Evolutionary conservation across 2,888 invertebrate species (phyloP).

Genomic region (Thysanoteuthis rhombus): DNA sequence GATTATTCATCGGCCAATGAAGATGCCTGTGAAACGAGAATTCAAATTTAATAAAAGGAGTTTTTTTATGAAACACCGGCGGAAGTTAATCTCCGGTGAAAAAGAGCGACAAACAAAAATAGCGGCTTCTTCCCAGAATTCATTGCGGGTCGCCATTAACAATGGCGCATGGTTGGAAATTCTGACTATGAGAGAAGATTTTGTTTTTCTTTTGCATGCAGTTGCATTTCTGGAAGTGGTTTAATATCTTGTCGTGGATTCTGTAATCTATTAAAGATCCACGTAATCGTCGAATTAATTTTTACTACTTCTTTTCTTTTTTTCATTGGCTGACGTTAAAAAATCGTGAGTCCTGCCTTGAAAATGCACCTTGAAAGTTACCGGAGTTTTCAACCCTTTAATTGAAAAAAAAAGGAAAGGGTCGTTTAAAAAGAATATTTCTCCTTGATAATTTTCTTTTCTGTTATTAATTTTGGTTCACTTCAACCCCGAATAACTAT

Average conservation of each 20-base stretch:
- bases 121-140: background rate
- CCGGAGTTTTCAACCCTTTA: background rate
- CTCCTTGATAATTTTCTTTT: background rate
- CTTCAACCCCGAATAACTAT: background rate
- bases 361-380: background rate
- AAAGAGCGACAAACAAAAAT: background rate
- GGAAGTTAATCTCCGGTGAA: background rate
- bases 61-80: background rate
- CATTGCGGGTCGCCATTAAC: background rate
- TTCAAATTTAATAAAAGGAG: too few relatives aligned
- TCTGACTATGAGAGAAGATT: background rate
- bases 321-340: too few relatives aligned
- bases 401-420: background rate
- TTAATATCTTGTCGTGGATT: background rate
- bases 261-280: background rate
- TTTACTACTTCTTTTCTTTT: background rate
- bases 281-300: background rate
- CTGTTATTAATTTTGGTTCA: background rate
- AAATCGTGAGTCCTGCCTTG: background rate
- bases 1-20: too few relatives aligned
- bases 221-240: background rate
- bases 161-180: background rate
- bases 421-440: background rate
- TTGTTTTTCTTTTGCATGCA: background rate
- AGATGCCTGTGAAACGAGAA: too few relatives aligned